These are phyloP conservation scores for Clavelina lepadiformis DNA, from an alignment of 23 tunicate species.

Conservation along the genomic window DNA sequence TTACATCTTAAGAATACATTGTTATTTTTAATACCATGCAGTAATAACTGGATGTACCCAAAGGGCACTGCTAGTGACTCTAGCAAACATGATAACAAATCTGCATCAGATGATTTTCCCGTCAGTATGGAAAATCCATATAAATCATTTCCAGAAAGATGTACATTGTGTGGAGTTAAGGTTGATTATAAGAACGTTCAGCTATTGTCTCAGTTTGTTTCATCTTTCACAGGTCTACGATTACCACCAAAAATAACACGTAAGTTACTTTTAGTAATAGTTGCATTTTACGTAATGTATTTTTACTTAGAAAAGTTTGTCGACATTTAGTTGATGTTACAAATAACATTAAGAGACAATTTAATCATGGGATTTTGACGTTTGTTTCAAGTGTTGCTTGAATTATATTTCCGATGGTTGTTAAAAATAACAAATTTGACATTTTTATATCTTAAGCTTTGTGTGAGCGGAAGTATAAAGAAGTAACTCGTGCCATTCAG, in stretches of 20 bases:
- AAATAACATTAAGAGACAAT: background rate
- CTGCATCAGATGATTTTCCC: constrained; percentile 59
- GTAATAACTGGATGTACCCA: too few species aligned
- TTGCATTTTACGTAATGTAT: too few species aligned
- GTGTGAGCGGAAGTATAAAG: constrained; percentile 52
- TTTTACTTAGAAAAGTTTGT: too few species aligned
- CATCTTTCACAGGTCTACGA: constrained; percentile 40
- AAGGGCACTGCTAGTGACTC: too few species aligned
- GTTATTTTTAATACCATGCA: too few species aligned
- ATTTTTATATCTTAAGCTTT: constrained; percentile 22
- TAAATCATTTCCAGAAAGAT: constrained; percentile 15
- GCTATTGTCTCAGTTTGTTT: constrained; percentile 67
- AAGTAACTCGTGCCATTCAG: constrained; percentile 25
- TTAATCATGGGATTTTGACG: background rate
- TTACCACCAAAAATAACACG: constrained; percentile 31
- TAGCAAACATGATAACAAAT: too few species aligned
- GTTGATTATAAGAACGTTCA: constrained; percentile 77
- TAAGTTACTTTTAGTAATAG: constrained; percentile 13
- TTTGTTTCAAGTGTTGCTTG: background rate
- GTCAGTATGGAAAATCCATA: constrained; percentile 65
- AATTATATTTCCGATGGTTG: background rate
- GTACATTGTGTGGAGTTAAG: constrained; percentile 54
- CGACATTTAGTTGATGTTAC: too few species aligned
- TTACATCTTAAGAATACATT: too few species aligned
- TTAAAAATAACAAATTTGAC: background rate